phyloP scores from a whole-genome alignment of 2,113 vertebrate genomes.

The Dunckerocampus dactyliophorus region DNA sequence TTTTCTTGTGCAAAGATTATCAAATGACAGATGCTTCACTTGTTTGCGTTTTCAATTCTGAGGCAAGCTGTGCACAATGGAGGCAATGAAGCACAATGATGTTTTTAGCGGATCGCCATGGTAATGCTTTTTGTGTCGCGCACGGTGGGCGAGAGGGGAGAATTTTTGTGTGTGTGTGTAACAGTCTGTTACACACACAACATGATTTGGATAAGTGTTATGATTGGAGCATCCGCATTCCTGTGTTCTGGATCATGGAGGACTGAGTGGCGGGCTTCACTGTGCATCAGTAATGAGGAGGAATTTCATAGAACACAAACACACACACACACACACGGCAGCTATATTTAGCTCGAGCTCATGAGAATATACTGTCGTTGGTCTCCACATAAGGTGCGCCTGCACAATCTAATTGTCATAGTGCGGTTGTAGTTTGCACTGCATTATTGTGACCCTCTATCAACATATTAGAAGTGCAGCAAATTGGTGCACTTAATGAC shows the following conservation, averaged over 20 bases:
- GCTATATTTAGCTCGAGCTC: neutral
- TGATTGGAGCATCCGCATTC: constrained; percentile 45
- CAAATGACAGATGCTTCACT: constrained; percentile 14
- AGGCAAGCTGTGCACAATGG: neutral
- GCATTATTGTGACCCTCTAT: too few species aligned
- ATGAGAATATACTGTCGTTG: too few species aligned
- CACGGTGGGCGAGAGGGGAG: constrained; percentile 5
- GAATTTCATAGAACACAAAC: constrained; percentile 36
- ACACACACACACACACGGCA: neutral
- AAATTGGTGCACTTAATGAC: too few species aligned
- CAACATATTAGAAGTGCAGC: too few species aligned
- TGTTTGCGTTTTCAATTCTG: constrained; percentile 16
- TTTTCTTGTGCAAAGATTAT: constrained; percentile 19
- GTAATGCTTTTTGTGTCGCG: constrained; percentile 28
- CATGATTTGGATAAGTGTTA: constrained; percentile 16
- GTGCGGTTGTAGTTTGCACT: too few species aligned
- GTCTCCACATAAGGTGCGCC: too few species aligned
- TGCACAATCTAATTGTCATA: too few species aligned
- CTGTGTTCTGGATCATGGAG: constrained; percentile 37
- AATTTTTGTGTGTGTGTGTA: neutral
- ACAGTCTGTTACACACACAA: neutral
- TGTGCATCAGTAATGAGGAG: constrained; percentile 57
- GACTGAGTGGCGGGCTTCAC: constrained; percentile 23
- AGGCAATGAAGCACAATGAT: constrained; percentile 18
- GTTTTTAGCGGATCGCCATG: constrained; percentile 33